Evolutionary conservation across 2,888 invertebrate genomes (phyloP).

Genomic region (Xestia xanthographa): DNA sequence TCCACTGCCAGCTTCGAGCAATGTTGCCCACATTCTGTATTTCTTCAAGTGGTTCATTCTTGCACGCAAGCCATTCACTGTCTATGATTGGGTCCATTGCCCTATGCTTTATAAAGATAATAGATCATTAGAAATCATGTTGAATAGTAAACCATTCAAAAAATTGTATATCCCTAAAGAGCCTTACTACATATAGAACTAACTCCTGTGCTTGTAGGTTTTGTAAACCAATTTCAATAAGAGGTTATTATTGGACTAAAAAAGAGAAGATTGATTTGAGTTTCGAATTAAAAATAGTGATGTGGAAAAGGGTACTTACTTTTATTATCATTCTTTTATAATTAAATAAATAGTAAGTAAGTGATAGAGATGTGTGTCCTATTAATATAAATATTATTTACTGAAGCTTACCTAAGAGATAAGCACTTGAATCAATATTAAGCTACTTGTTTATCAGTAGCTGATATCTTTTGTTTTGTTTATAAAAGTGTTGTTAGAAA

Average conservation of each 20-base stretch:
- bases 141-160: not conserved
- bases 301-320: not conserved
- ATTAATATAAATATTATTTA: constrained; percentile 1
- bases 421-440: constrained; percentile 32
- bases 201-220: not conserved
- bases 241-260: not conserved
- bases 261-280: not conserved
- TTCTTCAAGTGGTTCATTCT: constrained; percentile 84
- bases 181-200: not conserved
- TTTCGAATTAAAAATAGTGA: not conserved
- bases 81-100: constrained; percentile 86
- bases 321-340: not conserved
- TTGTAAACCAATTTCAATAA: not conserved
- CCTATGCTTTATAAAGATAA: constrained; percentile 57
- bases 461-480: constrained; percentile 22
- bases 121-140: constrained; percentile 2
- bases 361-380: not conserved
- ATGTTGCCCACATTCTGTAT: constrained; percentile 81
- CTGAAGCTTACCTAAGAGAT: constrained; percentile 14
- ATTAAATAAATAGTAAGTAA: not conserved
- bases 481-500: not conserved
- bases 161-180: not conserved
- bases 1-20: constrained; percentile 87
- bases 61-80: constrained; percentile 84
- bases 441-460: constrained; percentile 15